These are phyloP conservation scores for Harpegnathos saltator DNA, from an alignment of 1,140 invertebrate genomes.

Conservation along the genomic window DNA sequence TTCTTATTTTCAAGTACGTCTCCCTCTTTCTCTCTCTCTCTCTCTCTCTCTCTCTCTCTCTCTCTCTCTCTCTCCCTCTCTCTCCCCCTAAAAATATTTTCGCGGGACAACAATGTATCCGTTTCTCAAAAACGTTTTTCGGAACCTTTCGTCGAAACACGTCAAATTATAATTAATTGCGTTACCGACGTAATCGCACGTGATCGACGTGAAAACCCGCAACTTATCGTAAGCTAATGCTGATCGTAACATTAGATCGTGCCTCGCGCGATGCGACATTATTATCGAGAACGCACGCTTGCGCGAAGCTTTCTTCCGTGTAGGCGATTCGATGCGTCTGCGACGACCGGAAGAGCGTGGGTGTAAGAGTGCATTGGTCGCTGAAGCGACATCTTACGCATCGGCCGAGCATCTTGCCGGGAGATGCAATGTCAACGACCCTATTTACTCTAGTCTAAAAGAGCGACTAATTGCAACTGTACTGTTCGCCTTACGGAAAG, in stretches of 20 bases:
- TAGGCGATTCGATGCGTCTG: slow-evolving; percentile 66
- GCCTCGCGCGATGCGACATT: neutral
- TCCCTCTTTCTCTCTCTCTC: too few relatives aligned
- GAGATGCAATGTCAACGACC: slow-evolving; percentile 75
- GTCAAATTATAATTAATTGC: slow-evolving; percentile 8
- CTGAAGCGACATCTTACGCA: slow-evolving; percentile 43
- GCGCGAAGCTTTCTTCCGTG: slow-evolving; percentile 32
- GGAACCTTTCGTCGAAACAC: neutral
- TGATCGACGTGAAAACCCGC: too few relatives aligned
- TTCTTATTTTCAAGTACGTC: neutral
- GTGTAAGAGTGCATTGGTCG: slow-evolving; percentile 57
- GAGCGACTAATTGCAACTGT: slow-evolving; percentile 56
- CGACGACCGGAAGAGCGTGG: slow-evolving; percentile 75
- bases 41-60: too few relatives aligned
- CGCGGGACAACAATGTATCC: neutral
- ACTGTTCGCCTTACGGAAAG: slow-evolving; percentile 31
- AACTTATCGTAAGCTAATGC: neutral
- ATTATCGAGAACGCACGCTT: slow-evolving; percentile 19
- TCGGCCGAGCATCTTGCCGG: slow-evolving; percentile 33
- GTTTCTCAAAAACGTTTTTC: slow-evolving; percentile 17
- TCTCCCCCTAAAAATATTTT: neutral
- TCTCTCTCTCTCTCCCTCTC: neutral
- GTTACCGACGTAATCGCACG: too few relatives aligned
- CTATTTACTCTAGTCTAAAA: slow-evolving; percentile 44
- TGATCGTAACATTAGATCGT: slow-evolving; percentile 5